Conservation (phyloP, 2,113 vertebrate genomes). For the Budorcas taxicolor region DNA sequence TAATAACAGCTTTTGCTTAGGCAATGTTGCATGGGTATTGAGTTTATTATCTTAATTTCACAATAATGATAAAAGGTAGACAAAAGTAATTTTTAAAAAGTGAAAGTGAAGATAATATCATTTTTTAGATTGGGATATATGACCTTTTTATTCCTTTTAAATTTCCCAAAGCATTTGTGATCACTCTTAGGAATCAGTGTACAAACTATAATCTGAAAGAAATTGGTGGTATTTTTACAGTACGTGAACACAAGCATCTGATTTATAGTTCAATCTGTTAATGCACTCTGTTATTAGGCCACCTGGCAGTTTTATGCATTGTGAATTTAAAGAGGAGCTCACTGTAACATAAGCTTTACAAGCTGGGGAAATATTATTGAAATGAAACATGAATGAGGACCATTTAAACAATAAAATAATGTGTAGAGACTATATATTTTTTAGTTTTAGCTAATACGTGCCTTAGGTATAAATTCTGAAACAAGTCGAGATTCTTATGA, state of each 20-base stretch:
- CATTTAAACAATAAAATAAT: conserved; percentile 88
- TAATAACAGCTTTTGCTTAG: background rate
- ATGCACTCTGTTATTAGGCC: conserved; percentile 87
- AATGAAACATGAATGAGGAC: conserved; percentile 87
- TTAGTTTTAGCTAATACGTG: conserved; percentile 81
- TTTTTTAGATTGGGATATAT: conserved; percentile 53
- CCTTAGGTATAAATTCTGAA: conserved; percentile 77
- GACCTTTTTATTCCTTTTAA: conserved; percentile 60
- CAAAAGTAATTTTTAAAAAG: conserved; percentile 38
- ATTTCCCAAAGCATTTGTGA: conserved; percentile 71
- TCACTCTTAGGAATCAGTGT: conserved; percentile 75
- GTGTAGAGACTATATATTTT: conserved; percentile 82
- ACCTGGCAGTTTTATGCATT: conserved; percentile 90
- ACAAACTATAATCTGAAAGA: conserved; percentile 79
- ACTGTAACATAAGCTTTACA: conserved; percentile 88
- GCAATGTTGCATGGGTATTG: background rate
- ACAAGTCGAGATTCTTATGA: conserved; percentile 73
- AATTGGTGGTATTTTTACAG: conserved; percentile 84
- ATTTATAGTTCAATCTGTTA: conserved; percentile 90
- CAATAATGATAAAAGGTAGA: background rate
- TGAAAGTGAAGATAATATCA: conserved; percentile 28
- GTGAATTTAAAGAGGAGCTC: conserved; percentile 88
- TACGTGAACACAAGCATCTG: conserved; percentile 82
- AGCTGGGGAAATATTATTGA: conserved; percentile 88
- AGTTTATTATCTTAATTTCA: conserved; percentile 27